Conservation (phyloP, 2,113 vertebrate species). For the Erythrolamprus reginae region DNA sequence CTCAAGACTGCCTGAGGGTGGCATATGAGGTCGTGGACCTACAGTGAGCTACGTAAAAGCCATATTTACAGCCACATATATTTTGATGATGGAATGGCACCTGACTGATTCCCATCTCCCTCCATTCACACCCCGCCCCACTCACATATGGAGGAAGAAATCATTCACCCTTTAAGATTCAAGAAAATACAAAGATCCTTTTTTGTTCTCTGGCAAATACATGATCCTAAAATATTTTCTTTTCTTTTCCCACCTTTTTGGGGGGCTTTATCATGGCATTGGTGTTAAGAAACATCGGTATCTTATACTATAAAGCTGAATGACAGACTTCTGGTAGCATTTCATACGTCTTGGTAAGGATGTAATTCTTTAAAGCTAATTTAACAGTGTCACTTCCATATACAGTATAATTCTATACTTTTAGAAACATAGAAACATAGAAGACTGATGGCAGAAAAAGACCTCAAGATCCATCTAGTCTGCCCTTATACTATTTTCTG, state of each 20-base stretch:
- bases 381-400: not conserved
- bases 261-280: not conserved
- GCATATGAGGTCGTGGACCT: not conserved
- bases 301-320: not conserved
- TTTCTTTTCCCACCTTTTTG: not conserved
- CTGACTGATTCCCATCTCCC: not conserved
- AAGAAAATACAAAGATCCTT: not conserved
- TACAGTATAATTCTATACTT: not conserved
- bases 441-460: too few species aligned
- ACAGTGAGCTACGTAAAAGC: constrained; percentile 15
- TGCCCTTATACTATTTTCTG: too few species aligned
- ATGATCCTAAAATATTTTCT: not conserved
- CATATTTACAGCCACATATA: not conserved
- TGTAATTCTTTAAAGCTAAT: not conserved
- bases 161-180: constrained; percentile 11
- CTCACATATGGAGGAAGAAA: not conserved
- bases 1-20: constrained; percentile 18
- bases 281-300: not conserved
- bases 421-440: too few species aligned
- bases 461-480: too few species aligned
- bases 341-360: not conserved
- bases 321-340: not conserved
- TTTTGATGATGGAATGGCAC: constrained; percentile 7
- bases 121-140: too few species aligned
- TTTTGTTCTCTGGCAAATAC: not conserved